Percentiles rank a stretch among this genome's conserved stretches.
phyloP scores from a whole-genome alignment of 2,888 invertebrate species.

The Chrysolina oricalcia region DNA sequence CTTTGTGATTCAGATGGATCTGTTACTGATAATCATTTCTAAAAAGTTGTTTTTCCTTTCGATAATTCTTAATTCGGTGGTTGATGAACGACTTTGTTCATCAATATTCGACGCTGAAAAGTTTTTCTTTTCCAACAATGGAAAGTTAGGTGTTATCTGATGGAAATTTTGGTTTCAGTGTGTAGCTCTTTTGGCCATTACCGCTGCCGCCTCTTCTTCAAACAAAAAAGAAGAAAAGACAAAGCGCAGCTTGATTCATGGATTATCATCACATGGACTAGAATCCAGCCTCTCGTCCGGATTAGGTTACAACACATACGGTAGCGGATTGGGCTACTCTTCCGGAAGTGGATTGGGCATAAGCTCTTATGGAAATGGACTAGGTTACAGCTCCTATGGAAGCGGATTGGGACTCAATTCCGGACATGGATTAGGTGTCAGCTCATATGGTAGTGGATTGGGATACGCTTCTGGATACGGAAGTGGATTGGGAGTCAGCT shows the following conservation, averaged over 20 bases:
- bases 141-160: neutral
- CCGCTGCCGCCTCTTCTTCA: conserved; percentile 35
- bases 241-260: conserved; percentile 43
- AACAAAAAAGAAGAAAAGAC: conserved; percentile 25
- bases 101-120: no score
- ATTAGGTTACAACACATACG: conserved; percentile 20
- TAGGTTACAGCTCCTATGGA: neutral
- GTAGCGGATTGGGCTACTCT: conserved; percentile 25
- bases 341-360: neutral
- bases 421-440: neutral
- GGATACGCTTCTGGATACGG: conserved; percentile 2
- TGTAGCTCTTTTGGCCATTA: conserved; percentile 43
- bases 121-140: no score
- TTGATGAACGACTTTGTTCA: no score
- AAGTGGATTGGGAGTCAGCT: neutral
- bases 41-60: neutral
- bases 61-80: no score
- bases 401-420: neutral
- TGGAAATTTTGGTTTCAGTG: conserved; percentile 42
- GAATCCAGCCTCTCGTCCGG: conserved; percentile 30
- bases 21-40: neutral
- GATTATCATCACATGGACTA: neutral
- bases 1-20: no score
- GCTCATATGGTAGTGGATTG: conserved; percentile 14
- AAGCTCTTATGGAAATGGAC: neutral